Conservation (phyloP, 2,113 vertebrate genomes). For the Lagopus leucura region DNA sequence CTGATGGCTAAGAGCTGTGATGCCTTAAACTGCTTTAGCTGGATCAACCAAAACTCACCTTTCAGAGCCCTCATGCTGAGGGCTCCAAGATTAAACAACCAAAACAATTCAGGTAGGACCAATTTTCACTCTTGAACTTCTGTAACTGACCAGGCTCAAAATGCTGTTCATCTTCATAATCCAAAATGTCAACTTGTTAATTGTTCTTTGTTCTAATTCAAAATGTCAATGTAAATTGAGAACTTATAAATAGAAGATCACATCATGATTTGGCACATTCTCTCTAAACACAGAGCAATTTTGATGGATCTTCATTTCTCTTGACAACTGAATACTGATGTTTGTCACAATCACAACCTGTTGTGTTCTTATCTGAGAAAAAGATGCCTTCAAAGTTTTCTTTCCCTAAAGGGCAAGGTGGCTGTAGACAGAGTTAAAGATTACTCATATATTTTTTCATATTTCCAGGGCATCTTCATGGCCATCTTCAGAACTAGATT, state of each 20-base stretch:
- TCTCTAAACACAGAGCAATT: neutral
- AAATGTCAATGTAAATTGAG: neutral
- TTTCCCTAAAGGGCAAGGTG: neutral
- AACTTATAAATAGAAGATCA: neutral
- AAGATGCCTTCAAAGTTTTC: neutral
- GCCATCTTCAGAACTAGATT: neutral
- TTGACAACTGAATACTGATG: neutral
- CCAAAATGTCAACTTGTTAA: neutral
- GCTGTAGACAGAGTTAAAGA: neutral
- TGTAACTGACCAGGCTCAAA: neutral
- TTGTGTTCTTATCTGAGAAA: constrained; percentile 13
- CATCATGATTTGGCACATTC: neutral
- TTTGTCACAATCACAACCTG: neutral
- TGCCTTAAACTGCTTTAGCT: neutral
- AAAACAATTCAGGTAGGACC: constrained; percentile 31
- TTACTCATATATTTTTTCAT: neutral
- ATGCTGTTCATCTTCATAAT: constrained; percentile 2
- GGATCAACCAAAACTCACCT: constrained; percentile 52
- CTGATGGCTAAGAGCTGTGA: neutral
- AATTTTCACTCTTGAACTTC: constrained; percentile 34
- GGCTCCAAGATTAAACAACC: constrained; percentile 20
- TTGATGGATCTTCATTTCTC: neutral
- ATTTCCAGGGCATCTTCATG: neutral
- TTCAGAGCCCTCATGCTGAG: constrained; percentile 39
- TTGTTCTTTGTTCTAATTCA: neutral